These are phyloP conservation scores for Oryzias woworae DNA, from an alignment of 2,113 vertebrate species.

Conservation along the genomic window DNA sequence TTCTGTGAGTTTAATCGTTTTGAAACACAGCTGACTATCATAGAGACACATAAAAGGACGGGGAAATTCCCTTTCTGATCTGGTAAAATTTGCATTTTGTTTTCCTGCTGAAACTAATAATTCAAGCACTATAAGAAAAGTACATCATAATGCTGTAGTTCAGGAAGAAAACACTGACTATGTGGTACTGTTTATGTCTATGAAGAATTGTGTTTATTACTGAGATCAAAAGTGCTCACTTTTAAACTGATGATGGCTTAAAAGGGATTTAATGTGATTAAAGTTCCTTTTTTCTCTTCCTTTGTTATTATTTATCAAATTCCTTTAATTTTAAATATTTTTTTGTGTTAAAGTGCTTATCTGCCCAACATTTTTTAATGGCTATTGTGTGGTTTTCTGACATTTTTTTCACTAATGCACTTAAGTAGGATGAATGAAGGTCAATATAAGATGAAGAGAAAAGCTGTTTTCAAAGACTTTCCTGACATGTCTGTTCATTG, in stretches of 20 bases:
- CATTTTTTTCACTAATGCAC: background rate
- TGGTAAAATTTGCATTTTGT: background rate
- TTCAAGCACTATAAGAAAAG: background rate
- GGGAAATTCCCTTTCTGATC: background rate
- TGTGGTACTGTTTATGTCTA: background rate
- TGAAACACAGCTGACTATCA: no score
- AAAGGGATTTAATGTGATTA: background rate
- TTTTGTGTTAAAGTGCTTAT: no score
- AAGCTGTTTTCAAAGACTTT: background rate
- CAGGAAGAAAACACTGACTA: background rate
- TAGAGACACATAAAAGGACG: no score
- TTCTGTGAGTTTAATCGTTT: background rate
- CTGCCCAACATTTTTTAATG: background rate
- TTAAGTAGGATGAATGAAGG: background rate
- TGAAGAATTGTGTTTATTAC: background rate
- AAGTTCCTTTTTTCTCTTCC: no score
- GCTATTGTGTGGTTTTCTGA: background rate
- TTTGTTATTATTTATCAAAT: no score
- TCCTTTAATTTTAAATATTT: no score
- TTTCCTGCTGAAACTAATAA: background rate
- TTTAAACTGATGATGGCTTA: background rate
- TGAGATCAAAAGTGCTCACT: background rate
- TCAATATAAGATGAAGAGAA: background rate
- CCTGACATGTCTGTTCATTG: conserved; percentile 7
- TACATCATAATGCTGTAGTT: background rate